Base-by-base conservation (phyloP, 1,140 invertebrate species). In the Hetaerina americana region DNA sequence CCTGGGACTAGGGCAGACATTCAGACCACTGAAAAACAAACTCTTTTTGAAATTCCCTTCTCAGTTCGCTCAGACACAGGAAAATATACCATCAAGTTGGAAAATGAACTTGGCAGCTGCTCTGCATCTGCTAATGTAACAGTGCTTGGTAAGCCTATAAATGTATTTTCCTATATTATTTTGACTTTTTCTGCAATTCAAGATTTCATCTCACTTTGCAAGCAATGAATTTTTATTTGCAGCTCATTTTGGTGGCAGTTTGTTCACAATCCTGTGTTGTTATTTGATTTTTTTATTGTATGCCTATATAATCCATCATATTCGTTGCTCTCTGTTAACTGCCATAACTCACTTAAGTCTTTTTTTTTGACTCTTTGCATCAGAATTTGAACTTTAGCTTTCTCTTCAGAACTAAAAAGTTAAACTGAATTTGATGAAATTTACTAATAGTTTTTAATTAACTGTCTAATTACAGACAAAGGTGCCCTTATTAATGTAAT, bases 41-140 rank as follows among this genome's bases (percentile, higher is more conserved):
- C 94, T 15, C 87, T 88, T 26, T 89, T 96, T 78, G 93, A 96
- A 82, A 94, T 96, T 85, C 88, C 90, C 74, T 92, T 92, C 78
- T 89, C 93, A 24, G 86, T 89, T 66, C 85, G 94, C 26, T 82
- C 84, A 71, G 94, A 97, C 79, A 90, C 89, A 77, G 94, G 94
- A 73, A 86, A 88, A 76, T 97, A 97, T 77, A 90, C 89, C 26
- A 79, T 97, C 31, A 93, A 90, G 10, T 80, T 97, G 24, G 90
- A 90, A 75, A 97, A 97, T 79, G 88, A 95, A 70, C 83, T 93
- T 27, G 95, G 95, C 24, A 86, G 86, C 27, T 90, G 87, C 77
- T 89, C 90, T 73, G 91, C 92, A 12, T 88, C 90, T 3, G 94
- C 93, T 0, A 90, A 90, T 79, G 93, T 96, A 0, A 94, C 90